phyloP scores from a whole-genome alignment of 2,888 invertebrate species.

The Rhingia rostrata region DNA sequence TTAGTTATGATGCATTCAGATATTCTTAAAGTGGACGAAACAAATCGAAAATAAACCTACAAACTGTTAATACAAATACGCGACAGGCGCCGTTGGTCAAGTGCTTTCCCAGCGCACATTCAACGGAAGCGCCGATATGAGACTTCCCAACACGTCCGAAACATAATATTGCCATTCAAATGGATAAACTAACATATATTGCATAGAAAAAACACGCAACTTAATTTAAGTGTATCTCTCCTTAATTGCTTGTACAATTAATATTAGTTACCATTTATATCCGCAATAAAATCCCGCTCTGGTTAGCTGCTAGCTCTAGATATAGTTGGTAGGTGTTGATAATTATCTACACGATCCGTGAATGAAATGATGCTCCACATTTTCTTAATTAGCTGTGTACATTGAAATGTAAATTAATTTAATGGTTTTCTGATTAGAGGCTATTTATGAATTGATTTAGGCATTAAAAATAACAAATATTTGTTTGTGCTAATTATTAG shows the following conservation, averaged over 20 bases:
- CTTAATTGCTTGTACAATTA: conserved; percentile 8
- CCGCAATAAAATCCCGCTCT: conserved; percentile 39
- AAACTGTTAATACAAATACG: neutral
- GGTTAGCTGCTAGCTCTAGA: conserved; percentile 1
- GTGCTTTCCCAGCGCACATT: neutral
- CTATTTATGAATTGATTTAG: too few relatives aligned
- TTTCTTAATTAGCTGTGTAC: neutral
- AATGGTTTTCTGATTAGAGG: neutral
- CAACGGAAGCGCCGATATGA: neutral
- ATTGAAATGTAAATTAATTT: conserved; percentile 4
- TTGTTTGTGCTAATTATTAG: too few relatives aligned
- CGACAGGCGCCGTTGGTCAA: conserved; percentile 8
- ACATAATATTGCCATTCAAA: neutral
- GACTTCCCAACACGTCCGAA: neutral
- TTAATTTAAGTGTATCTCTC: neutral
- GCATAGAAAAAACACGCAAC: too few relatives aligned
- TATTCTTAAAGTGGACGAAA: too few relatives aligned
- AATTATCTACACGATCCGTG: conserved; percentile 7
- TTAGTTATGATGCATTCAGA: too few relatives aligned
- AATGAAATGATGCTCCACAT: conserved; percentile 14
- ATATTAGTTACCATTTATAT: conserved; percentile 10
- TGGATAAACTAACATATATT: conserved; percentile 6
- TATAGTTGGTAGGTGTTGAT: conserved; percentile 2
- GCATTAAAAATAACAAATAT: too few relatives aligned
- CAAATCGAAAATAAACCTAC: neutral